Percentiles rank a stretch among this genome's conserved stretches.
Evolutionary conservation across 2,113 vertebrate species (phyloP).

Genomic region (Triplophysa siluroides): DNA sequence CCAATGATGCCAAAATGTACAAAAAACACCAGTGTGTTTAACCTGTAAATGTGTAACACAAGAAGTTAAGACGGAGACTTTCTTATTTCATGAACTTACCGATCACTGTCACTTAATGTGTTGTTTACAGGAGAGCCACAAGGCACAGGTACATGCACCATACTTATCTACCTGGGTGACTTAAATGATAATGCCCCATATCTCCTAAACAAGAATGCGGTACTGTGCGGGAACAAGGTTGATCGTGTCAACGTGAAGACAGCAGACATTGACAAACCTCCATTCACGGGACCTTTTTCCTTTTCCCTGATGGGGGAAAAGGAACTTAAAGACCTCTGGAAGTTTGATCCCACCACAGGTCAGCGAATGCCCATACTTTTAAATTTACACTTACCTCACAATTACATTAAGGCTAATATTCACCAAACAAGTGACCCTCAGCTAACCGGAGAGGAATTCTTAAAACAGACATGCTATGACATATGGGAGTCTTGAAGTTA

Average conservation of each 20-base stretch:
- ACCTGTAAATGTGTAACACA: not conserved
- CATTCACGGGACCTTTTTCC: slow-evolving; percentile 71
- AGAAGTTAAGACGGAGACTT: no score
- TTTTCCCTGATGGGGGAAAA: slow-evolving; percentile 65
- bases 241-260: slow-evolving; percentile 59
- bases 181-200: slow-evolving; percentile 71
- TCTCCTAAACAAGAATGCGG: slow-evolving; percentile 51
- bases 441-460: no score
- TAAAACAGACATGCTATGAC: no score
- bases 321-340: slow-evolving; percentile 65
- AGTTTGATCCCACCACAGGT: slow-evolving; percentile 67
- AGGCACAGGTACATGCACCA: slow-evolving; percentile 68
- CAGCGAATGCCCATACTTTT: not conserved
- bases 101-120: not conserved
- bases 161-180: slow-evolving; percentile 74
- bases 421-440: no score
- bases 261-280: slow-evolving; percentile 61
- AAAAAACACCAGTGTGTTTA: no score
- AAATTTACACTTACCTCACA: no score
- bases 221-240: slow-evolving; percentile 67
- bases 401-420: no score
- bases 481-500: no score
- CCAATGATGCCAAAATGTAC: no score
- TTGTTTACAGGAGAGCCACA: slow-evolving; percentile 68
- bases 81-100: no score